Evolutionary conservation across 2,888 invertebrate genomes (phyloP).

Genomic region (Synanthedon andrenaeformis): DNA sequence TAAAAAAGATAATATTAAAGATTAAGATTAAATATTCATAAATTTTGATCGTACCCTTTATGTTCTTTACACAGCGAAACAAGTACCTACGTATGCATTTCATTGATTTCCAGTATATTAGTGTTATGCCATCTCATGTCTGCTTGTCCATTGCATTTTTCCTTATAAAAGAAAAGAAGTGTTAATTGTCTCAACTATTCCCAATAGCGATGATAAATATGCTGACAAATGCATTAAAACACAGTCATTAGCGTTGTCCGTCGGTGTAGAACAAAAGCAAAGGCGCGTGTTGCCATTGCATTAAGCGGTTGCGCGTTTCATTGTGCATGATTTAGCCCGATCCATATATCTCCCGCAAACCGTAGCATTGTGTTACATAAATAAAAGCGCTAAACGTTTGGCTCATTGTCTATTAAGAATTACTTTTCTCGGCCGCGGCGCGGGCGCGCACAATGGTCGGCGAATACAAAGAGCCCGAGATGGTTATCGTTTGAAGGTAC

Average conservation of each 20-base stretch:
- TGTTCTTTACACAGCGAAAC: too few species aligned
- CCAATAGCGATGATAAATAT: too few species aligned
- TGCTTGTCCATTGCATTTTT: too few species aligned
- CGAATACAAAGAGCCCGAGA: constrained; percentile 46
- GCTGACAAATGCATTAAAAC: too few species aligned
- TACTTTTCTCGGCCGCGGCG: constrained; percentile 53
- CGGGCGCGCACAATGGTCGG: constrained; percentile 49
- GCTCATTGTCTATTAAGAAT: constrained; percentile 67
- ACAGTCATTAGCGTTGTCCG: not conserved
- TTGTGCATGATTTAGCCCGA: constrained; percentile 8
- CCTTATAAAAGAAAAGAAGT: too few species aligned
- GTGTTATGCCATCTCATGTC: too few species aligned
- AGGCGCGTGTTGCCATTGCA: not conserved
- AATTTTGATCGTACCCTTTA: too few species aligned
- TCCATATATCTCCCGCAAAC: constrained; percentile 48
- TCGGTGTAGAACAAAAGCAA: not conserved
- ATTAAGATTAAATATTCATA: too few species aligned
- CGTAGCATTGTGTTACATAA: constrained; percentile 57
- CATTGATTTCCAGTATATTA: too few species aligned
- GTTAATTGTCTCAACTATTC: too few species aligned
- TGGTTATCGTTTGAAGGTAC: constrained; percentile 49
- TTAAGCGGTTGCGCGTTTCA: not conserved
- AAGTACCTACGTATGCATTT: too few species aligned
- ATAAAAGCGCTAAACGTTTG: constrained; percentile 61
- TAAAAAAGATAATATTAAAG: too few species aligned